A percentile compares a stretch with the other conserved stretches of the same genome.
Evolutionary conservation across 1,140 invertebrate species (phyloP).

Genomic region (Euschistus heros): DNA sequence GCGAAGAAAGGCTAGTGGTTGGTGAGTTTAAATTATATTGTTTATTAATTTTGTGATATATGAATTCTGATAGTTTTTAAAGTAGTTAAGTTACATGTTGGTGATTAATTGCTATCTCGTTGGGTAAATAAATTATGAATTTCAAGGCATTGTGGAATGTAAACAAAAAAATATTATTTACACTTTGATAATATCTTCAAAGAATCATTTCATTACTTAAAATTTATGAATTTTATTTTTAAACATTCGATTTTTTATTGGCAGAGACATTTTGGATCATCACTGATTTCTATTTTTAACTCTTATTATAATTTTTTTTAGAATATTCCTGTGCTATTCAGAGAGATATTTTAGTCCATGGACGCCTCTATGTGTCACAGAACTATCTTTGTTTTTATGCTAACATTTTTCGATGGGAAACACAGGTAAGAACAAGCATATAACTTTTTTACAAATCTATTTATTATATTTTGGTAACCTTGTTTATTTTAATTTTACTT

Average conservation of each 20-base stretch:
- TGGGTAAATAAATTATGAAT: too few relatives aligned
- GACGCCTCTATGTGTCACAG: constrained; percentile 82
- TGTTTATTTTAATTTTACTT: not conserved
- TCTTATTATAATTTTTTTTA: constrained; percentile 37
- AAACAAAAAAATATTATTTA: too few relatives aligned
- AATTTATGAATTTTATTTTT: too few relatives aligned
- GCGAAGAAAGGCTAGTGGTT: constrained; percentile 82
- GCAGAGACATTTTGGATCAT: too few relatives aligned
- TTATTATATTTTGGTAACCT: constrained; percentile 11
- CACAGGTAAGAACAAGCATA: constrained; percentile 39
- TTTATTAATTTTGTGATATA: constrained; percentile 4
- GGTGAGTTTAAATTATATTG: constrained; percentile 48
- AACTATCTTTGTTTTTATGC: constrained; percentile 92
- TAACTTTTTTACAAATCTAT: constrained; percentile 6
- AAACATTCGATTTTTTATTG: too few relatives aligned
- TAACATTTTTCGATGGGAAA: constrained; percentile 92
- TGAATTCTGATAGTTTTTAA: too few relatives aligned
- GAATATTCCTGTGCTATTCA: constrained; percentile 95
- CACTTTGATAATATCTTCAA: too few relatives aligned
- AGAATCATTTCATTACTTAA: too few relatives aligned
- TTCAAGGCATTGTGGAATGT: too few relatives aligned
- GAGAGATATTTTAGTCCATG: constrained; percentile 85
- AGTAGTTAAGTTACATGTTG: too few relatives aligned
- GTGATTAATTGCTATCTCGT: too few relatives aligned
- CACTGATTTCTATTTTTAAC: constrained; percentile 2